Evolutionary conservation across 2,888 invertebrate genomes (phyloP), one percentile per base, ranked within the genome.

Genomic region (Oscheius sp.): DNA sequence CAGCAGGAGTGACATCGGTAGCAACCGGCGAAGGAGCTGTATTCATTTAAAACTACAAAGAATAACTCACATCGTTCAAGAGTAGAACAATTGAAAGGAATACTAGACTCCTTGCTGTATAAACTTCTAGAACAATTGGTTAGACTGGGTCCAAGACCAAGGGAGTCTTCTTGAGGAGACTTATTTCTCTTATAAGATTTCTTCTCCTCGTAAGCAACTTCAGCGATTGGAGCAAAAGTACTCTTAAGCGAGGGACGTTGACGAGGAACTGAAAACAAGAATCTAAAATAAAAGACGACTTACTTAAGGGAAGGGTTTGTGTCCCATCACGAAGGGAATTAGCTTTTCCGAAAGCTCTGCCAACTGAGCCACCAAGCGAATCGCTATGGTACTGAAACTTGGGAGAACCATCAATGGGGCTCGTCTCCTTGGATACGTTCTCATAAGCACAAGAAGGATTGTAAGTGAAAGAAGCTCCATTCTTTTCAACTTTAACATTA

Each of bases 31-130:
- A 72, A 3, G 41, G 22, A 24, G 69, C 73, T 74, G 33, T 59
- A 74, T 45, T 20, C 6, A 62, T 22, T 47, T 17, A 6, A 30
- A 26, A 61, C 30, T 17, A 17, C 12, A 12, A 9, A 50, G 38
- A 24, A 28, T 20, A 0, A 63, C 63, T 22, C 9, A 81, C 80
- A 69, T 73, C 75, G 59, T 49, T 80, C 81, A 0, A 80, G 65
- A 4, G 81, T 80, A 0, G 78, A 80, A 47, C 73, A 78, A 17
- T 70, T 70, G 30, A 78, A 81, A 6, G 78, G 75, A 20, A 77
- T 63, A 26, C 70, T 57, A 8, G 61, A 50, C 20, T 63, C 30
- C 24, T 32, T 67, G n/a, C 24, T 24, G 24, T 38, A 24, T n/a
- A 12, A 20, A 17, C 22, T 17, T 26, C 77, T 56, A 12, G 73